phyloP scores from a whole-genome alignment of 2,888 invertebrate species.

The Blastobasis lacticolella region DNA sequence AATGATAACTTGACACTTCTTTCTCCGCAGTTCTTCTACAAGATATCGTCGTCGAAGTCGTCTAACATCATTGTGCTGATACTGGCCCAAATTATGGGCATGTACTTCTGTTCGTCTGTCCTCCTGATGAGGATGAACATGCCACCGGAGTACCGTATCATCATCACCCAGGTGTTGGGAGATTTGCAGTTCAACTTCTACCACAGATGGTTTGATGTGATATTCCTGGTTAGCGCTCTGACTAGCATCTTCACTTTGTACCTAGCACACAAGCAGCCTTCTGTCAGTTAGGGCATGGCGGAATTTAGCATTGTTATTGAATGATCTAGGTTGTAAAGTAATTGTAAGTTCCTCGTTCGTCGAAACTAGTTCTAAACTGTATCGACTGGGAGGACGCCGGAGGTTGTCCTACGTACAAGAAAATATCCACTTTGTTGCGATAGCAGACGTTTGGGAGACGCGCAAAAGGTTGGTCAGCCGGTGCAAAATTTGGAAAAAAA shows the following conservation, averaged over 20 bases:
- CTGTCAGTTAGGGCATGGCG: conserved; percentile 45
- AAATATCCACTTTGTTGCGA: no score
- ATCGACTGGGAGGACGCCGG: no score
- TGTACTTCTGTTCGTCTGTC: conserved; percentile 99
- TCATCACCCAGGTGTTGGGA: conserved; percentile 87
- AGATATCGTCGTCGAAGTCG: conserved; percentile 98
- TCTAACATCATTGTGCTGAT: conserved; percentile 98
- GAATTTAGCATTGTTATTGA: no score
- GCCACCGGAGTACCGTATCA: conserved; percentile 96
- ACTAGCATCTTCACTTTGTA: conserved; percentile 97
- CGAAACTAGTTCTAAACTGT: background rate
- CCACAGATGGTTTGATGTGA: conserved; percentile 99
- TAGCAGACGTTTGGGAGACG: no score
- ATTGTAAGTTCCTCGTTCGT: background rate
- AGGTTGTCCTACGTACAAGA: no score
- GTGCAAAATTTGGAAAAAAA: no score
- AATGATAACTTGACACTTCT: no score
- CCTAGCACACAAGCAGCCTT: conserved; percentile 93
- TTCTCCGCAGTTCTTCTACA: conserved; percentile 92
- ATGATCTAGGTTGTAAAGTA: no score
- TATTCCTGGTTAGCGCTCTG: conserved; percentile 96
- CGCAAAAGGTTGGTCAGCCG: background rate
- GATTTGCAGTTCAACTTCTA: conserved; percentile 99
- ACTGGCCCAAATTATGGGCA: conserved; percentile 99
- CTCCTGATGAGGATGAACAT: conserved; percentile 99